phyloP scores from a whole-genome alignment of 2,113 vertebrate genomes.

The Sarotherodon lohbergeri region DNA sequence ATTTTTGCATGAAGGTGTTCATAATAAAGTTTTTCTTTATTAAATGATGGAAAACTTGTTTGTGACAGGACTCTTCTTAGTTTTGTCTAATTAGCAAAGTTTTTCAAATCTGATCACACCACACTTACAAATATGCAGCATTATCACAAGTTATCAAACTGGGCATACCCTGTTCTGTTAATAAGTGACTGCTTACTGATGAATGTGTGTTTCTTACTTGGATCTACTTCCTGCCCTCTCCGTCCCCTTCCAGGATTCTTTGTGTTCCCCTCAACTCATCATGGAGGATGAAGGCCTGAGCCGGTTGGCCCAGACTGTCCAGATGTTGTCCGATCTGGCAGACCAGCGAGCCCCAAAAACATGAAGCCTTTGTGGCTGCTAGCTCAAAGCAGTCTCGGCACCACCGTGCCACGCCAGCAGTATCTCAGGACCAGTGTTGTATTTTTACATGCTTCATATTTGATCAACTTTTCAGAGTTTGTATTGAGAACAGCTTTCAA shows the following conservation, averaged over 20 bases:
- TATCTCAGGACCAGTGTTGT: background rate
- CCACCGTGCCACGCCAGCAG: background rate
- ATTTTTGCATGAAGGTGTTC: too few relatives aligned
- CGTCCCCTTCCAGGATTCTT: constrained; percentile 63
- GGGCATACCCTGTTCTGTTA: rapidly evolving
- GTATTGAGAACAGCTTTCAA: background rate
- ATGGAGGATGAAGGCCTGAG: constrained; percentile 78
- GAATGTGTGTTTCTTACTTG: background rate
- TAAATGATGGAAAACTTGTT: too few relatives aligned
- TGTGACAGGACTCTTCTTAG: background rate
- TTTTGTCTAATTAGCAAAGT: rapidly evolving
- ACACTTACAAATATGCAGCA: background rate
- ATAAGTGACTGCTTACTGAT: rapidly evolving
- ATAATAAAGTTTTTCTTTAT: too few relatives aligned
- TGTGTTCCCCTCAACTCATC: constrained; percentile 78
- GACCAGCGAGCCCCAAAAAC: constrained; percentile 18
- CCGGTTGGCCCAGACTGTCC: constrained; percentile 69
- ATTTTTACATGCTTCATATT: background rate
- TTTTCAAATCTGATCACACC: background rate
- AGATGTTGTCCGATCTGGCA: constrained; percentile 62
- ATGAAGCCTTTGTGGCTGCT: background rate
- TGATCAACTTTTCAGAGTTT: background rate
- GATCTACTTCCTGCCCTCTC: background rate
- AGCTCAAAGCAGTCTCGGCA: background rate
- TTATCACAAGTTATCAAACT: background rate